Evolutionary conservation across 2,113 vertebrate genomes (phyloP), one percentile per base, ranked within the genome.

Genomic region (Antechinus flavipes): DNA sequence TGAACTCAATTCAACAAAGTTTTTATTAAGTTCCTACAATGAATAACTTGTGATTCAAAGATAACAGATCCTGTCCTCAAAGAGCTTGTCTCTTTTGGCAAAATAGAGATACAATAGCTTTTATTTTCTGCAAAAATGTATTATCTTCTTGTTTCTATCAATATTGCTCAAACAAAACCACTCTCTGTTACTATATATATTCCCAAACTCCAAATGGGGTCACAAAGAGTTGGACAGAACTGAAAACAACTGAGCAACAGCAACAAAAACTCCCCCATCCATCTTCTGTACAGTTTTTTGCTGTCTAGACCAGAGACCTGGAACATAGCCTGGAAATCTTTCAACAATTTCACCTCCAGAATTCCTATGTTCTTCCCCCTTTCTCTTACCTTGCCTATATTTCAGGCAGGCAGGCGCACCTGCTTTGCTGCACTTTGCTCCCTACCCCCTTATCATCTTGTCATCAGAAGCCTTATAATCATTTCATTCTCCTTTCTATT

Each of bases 101-200:
- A 95, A 84, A 92, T 30, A 92, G 53, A 90, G 50, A 95, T 25
- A 23, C 16, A 54, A 76, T 84, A 54, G 55, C 97, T 95, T 92
- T 91, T 55, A 91, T 58, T 58, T 84, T 84, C 68, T 19, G 55
- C 50, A 52, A 91, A 55, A 89, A 91, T 27, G n/a, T 27, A 92
- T 91, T 55, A 90, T 94, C 93, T 92, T 56, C 84, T 93, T 92
- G 89, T 96, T 97, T 95, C 95, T 97, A 97, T 97, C 94, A 96
- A 96, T 94, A 95, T 84, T 94, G 92, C 84, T 96, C 53, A 96
- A 96, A 93, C 53, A 96, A 96, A 96, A 89, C 61, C 84, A 96
- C 55, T 97, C 91, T 89, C 94, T 96, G 90, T 49, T 93, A 96
- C 96, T 94, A 92, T 8, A 91, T 49, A 52, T 16, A 94, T 19